phyloP scores from a whole-genome alignment of 2,797 vertebrate genomes.

The Nannoperca obscura region DNA sequence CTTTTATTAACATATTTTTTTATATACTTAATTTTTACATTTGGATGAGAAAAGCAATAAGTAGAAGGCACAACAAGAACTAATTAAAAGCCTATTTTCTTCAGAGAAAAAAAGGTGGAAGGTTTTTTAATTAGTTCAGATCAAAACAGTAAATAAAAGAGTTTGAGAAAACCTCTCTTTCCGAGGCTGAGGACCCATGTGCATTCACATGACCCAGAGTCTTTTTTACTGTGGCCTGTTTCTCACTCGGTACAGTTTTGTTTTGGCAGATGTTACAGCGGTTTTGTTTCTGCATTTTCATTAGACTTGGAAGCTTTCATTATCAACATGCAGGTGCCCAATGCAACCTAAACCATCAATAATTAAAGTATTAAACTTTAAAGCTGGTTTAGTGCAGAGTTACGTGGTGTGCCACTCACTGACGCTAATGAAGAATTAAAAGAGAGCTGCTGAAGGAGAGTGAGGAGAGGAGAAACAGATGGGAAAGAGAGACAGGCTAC shows the following conservation, averaged over 20 bases:
- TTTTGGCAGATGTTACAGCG: conserved; percentile 67
- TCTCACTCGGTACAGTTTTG: conserved; percentile 54
- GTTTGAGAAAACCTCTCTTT: conserved; percentile 22
- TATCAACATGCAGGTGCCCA: conserved; percentile 73
- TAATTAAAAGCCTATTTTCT: conserved; percentile 40
- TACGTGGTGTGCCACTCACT: conserved; percentile 40
- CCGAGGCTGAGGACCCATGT: conserved; percentile 44
- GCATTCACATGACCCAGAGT: conserved; percentile 62
- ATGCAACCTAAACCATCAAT: conserved; percentile 74
- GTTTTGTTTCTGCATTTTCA: conserved; percentile 63
- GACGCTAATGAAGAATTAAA: conserved; percentile 42
- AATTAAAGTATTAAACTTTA: conserved; percentile 79
- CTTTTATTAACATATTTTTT: neutral
- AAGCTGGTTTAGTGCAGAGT: conserved; percentile 69
- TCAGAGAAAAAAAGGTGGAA: neutral
- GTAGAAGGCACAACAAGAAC: conserved; percentile 39
- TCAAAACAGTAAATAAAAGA: conserved; percentile 55
- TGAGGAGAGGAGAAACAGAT: conserved; percentile 7
- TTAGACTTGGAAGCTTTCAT: conserved; percentile 70
- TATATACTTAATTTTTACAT: neutral
- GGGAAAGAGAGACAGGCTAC: neutral
- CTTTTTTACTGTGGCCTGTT: conserved; percentile 52
- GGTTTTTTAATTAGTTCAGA: conserved; percentile 62
- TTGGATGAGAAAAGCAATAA: neutral
- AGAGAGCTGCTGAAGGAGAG: conserved; percentile 1